Conservation (phyloP, 2,113 vertebrate species). For the Cnemophilus loriae region DNA sequence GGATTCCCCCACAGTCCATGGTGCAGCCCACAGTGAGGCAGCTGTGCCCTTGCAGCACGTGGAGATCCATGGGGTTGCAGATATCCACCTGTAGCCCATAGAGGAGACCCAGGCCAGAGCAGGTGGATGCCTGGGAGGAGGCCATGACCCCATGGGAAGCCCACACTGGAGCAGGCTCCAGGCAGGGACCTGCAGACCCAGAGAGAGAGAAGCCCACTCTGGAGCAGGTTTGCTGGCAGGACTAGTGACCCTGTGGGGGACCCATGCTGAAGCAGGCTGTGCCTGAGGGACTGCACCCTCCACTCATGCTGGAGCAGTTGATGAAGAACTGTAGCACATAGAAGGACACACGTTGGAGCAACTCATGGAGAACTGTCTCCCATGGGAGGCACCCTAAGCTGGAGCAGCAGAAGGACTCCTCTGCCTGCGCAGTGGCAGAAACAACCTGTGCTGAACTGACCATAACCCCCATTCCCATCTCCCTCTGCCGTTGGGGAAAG, state of each 20-base stretch:
- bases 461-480: not conserved
- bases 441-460: not conserved
- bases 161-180: not conserved
- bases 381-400: fast-evolving
- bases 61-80: not conserved
- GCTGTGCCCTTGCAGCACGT: not conserved
- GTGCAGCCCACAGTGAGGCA: not conserved
- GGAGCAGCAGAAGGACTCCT: not conserved
- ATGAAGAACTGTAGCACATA: not conserved
- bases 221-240: not conserved
- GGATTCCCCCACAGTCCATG: fast-evolving
- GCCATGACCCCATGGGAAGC: not conserved
- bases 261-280: not conserved
- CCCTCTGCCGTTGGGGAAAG: too few relatives aligned
- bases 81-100: not conserved
- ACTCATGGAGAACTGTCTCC: not conserved
- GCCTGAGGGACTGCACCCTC: not conserved
- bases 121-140: not conserved
- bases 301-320: not conserved
- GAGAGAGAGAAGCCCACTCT: not conserved
- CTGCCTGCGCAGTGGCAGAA: not conserved
- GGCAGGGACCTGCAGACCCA: not conserved
- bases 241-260: not conserved
- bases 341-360: not conserved
- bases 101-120: too few relatives aligned